These are phyloP conservation scores for Dinoponera quadriceps DNA, from an alignment of 1,140 invertebrate genomes.

Conservation along the genomic window DNA sequence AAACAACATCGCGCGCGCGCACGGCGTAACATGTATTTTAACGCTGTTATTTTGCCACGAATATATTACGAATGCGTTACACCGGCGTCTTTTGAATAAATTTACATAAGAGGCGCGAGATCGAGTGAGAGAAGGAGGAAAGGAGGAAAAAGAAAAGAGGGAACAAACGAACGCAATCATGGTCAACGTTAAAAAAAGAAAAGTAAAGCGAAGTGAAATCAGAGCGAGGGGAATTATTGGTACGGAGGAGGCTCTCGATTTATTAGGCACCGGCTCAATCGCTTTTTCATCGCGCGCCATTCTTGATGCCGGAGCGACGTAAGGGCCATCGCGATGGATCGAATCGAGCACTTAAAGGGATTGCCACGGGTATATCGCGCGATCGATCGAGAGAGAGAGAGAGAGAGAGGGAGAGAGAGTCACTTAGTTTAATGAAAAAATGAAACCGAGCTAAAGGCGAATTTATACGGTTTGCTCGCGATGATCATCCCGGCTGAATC, in stretches of 20 bases:
- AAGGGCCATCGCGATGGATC: slow-evolving; percentile 50
- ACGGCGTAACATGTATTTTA: background rate
- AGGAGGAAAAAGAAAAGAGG: background rate
- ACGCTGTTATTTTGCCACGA: slow-evolving; percentile 7
- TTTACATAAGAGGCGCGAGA: slow-evolving; percentile 39
- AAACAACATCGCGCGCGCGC: slow-evolving; percentile 26
- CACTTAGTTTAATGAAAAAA: slow-evolving; percentile 67
- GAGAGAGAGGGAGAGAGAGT: slow-evolving; percentile 12
- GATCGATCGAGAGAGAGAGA: background rate
- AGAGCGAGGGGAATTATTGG: slow-evolving; percentile 20
- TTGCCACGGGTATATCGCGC: slow-evolving; percentile 41
- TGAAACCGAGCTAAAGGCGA: slow-evolving; percentile 50
- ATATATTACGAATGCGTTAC: slow-evolving; percentile 53
- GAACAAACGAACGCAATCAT: slow-evolving; percentile 12
- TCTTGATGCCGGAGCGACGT: slow-evolving; percentile 47
- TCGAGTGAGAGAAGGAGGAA: slow-evolving; percentile 13
- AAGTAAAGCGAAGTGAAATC: slow-evolving; percentile 18
- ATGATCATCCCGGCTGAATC: slow-evolving; percentile 21
- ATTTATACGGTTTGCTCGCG: slow-evolving; percentile 18
- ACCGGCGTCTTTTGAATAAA: slow-evolving; percentile 45
- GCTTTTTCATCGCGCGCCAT: slow-evolving; percentile 47
- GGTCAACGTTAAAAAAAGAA: background rate
- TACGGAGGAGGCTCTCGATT: slow-evolving; percentile 35
- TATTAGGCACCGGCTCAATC: slow-evolving; percentile 46
- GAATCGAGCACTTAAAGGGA: slow-evolving; percentile 63